Evolutionary conservation across 2,113 vertebrate genomes (phyloP).

Genomic region (Capreolus pygargus): DNA sequence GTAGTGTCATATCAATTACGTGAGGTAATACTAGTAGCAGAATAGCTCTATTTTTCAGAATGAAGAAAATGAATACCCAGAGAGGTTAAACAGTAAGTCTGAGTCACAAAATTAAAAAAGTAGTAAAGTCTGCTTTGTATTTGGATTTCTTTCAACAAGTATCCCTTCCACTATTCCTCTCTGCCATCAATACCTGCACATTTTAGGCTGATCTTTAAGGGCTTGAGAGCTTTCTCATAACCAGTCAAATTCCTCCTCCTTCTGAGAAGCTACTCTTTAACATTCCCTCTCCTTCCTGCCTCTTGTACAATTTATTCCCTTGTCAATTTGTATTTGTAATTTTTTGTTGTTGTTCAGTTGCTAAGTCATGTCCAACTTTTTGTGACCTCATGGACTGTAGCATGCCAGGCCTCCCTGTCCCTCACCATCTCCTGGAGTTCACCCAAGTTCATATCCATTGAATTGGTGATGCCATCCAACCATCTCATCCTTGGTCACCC

Average conservation of each 20-base stretch:
- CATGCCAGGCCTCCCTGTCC: background rate
- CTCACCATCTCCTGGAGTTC: background rate
- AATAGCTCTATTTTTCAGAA: background rate
- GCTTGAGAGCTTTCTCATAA: background rate
- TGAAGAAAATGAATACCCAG: background rate
- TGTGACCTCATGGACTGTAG: background rate
- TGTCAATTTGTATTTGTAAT: background rate
- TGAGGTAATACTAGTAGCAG: background rate
- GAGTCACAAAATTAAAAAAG: background rate
- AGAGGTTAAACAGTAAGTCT: background rate
- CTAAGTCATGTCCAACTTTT: background rate
- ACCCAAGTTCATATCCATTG: background rate
- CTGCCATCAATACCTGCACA: background rate
- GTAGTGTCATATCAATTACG: background rate
- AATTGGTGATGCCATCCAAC: background rate
- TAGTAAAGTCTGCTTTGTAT: background rate
- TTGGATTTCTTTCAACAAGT: background rate
- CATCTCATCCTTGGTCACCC: background rate
- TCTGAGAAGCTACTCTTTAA: background rate
- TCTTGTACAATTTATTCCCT: background rate
- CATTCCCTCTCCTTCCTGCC: background rate
- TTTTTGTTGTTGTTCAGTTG: background rate
- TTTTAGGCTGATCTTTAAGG: background rate
- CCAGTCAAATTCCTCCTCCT: background rate
- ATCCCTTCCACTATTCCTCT: background rate